phyloP scores from a whole-genome alignment of 2,888 invertebrate species.

The Pristionchus maxplancki region DNA sequence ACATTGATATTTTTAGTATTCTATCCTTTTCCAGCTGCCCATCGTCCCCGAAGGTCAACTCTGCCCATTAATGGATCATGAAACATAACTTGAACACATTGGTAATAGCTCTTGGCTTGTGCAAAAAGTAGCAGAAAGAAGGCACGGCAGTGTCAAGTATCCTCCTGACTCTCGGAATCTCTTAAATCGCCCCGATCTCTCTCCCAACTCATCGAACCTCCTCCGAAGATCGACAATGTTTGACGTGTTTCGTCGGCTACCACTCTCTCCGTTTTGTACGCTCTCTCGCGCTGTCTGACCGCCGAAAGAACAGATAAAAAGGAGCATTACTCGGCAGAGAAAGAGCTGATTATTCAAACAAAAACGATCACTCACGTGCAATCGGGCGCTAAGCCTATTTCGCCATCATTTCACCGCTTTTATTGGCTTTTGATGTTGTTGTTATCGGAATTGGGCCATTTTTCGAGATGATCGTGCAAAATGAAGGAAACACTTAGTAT shows the following conservation, averaged over 20 bases:
- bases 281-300: neutral
- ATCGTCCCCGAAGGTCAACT: no score
- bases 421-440: neutral
- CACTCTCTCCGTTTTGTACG: neutral
- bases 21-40: no score
- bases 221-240: neutral
- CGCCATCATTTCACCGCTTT: neutral
- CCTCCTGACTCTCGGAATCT: neutral
- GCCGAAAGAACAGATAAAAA: neutral
- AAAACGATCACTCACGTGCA: constrained; percentile 13
- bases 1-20: no score
- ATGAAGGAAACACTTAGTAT: no score
- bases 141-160: neutral
- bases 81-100: no score
- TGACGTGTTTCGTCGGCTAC: neutral
- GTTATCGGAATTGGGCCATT: no score
- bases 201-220: neutral
- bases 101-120: no score
- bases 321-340: neutral
- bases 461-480: no score
- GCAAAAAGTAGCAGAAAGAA: no score
- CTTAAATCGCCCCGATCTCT: neutral
- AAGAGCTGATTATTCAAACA: constrained; percentile 26
- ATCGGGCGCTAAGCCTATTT: neutral
- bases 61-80: no score